Evolutionary conservation across 2,888 invertebrate genomes (phyloP), one percentile per base, ranked within the genome.

Genomic region (Monoplex corrugatus): DNA sequence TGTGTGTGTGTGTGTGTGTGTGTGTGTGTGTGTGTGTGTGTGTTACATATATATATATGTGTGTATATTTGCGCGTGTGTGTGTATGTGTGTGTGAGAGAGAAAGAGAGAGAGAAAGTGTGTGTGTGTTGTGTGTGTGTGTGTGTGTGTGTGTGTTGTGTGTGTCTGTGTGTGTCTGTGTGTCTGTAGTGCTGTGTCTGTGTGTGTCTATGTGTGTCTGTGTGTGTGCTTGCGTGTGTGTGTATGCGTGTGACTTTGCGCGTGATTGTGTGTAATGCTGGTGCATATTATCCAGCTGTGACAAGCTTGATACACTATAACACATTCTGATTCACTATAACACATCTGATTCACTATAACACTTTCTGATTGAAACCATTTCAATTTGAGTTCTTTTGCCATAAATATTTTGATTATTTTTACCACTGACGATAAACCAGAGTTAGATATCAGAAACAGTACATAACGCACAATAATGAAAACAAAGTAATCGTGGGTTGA

Each of bases 181-280:
- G 68, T 68, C 16, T n/a, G 38, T 40, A 80, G 5, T n/a, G n/a
- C 35, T 80, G 43, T 35, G 38, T 80, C 35, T 80, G 8, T 35
- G 43, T 43, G 38, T 40, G 13, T 8, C 8, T 38, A 38, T 35
- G 38, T 80, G 43, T 80, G 28, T 16, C 5, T 80, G 80, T 80
- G 80, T 68, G 8, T 68, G 28, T 68, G 28, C 28, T 5, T 68
- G 68, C n/a, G 68, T 68, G 28, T 68, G 68, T 68, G 68, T 68
- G 68, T 68, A n/a, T 68, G 68, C n/a, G 80, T 80, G 38, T 80
- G 43, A 35, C 19, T 80, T 16, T 80, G 43, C 38, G 43, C 38
- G 43, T 80, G 80, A 35, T 32, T 80, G 80, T 80, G 80, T 35
- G 80, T 80, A 38, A 44, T 83, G 83, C 38, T 43, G 43, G 44